Evolutionary conservation across 2,888 invertebrate genomes (phyloP).

Genomic region (Agriopis leucophaearia): DNA sequence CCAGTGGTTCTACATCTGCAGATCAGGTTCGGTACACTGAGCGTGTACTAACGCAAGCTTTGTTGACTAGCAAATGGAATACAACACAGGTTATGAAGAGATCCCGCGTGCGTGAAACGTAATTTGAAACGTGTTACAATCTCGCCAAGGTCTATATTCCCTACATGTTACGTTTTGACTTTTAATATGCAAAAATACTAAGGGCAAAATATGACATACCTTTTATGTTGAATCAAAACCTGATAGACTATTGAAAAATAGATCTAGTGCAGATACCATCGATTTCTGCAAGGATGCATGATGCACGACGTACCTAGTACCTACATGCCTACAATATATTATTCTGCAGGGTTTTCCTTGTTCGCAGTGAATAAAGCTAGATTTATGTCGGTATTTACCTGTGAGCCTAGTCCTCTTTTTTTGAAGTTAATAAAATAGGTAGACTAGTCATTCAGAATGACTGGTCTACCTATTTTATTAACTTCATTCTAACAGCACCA

Average conservation of each 20-base stretch:
- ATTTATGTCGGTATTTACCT: too few species aligned
- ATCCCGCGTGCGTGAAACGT: slow-evolving; percentile 55
- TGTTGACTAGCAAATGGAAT: slow-evolving; percentile 63
- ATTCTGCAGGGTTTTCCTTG: too few species aligned
- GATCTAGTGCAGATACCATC: slow-evolving; percentile 17
- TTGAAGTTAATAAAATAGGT: too few species aligned
- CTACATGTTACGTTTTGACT: slow-evolving; percentile 20
- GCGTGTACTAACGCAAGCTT: slow-evolving; percentile 50
- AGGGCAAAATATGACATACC: slow-evolving; percentile 10
- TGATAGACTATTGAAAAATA: slow-evolving; percentile 14
- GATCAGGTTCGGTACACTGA: slow-evolving; percentile 44
- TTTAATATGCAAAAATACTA: slow-evolving; percentile 34
- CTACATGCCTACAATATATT: too few species aligned
- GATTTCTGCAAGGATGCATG: not conserved
- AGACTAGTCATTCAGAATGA: too few species aligned
- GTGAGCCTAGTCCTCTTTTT: too few species aligned
- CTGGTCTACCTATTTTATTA: too few species aligned
- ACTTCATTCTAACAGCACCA: slow-evolving; percentile 2
- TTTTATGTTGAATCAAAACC: slow-evolving; percentile 2
- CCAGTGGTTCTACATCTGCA: slow-evolving; percentile 38
- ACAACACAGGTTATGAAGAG: slow-evolving; percentile 60
- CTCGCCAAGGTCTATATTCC: slow-evolving; percentile 40
- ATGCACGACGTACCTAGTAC: too few species aligned
- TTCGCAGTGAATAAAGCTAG: too few species aligned
- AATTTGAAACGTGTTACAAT: slow-evolving; percentile 61